Base-by-base conservation (phyloP, 1,140 invertebrate genomes). In the Macrocentrus cingulum region DNA sequence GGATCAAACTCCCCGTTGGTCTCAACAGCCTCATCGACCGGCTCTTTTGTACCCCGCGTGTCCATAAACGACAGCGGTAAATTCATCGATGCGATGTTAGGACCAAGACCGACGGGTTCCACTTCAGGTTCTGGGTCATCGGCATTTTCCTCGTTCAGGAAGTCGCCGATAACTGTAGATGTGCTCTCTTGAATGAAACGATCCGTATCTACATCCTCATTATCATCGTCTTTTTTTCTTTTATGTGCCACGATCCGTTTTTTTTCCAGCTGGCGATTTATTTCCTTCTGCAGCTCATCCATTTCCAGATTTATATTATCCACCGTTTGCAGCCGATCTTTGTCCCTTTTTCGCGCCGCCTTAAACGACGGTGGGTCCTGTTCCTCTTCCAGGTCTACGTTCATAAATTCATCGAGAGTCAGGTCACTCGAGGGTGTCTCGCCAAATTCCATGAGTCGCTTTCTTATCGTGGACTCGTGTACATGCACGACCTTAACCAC, bases 381-480 rank as follows among this genome's bases (percentile, higher is more conserved):
- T 70, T 97, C 95, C 66, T 97, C 93, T 73, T 98, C 95, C 49
- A 99, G 81, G 77, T 99, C 96, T 3, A 99, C 92, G 0, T 87
- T 91, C 88, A 97, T 93, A 72, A 99, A 99, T 80, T 99, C 95
- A 61, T 99, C 95, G 5, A 98, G 81, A 0, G 96, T 98, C 18
- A 99, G 79, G 49, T 83, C 82, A 61, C 79, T 80, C 0, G 72
- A 95, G 0, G 95, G 94, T 0, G 97, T 99, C 41, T 95, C 93
- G 1, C 94, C 92, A 79, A 99, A 99, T 80, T 99, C 97, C 11
- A 91, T 84, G 9, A 99, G 81, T 54, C 91, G 86, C 83, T 97
- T 97, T 39, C 92, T 84, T 11, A 98, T 78, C 0, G 96, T 98
- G 0, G 91, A 89, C 77, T 97, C 93, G 70, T 97, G 95, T 11